A percentile compares a stretch with the other conserved stretches of the same genome.
Evolutionary conservation across 2,113 vertebrate genomes (phyloP).

Genomic region (Hiodon alosoides): DNA sequence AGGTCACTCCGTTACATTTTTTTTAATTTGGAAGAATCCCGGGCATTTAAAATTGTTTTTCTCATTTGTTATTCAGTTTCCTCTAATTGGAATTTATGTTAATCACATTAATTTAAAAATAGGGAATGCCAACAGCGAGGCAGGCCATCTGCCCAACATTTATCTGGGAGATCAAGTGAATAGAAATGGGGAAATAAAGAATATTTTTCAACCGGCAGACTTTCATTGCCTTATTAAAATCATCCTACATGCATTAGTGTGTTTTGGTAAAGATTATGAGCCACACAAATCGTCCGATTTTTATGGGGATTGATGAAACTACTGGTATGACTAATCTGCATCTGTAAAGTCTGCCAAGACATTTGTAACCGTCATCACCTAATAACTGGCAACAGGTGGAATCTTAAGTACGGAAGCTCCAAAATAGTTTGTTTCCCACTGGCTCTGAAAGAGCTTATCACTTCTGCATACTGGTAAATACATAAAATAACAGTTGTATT

Average conservation of each 20-base stretch:
- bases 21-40: no score
- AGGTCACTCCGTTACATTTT: no score
- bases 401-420: not conserved
- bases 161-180: not conserved
- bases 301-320: constrained; percentile 1
- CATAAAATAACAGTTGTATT: not conserved
- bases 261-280: not conserved
- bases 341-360: not conserved
- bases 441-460: not conserved
- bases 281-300: not conserved
- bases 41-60: no score
- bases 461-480: not conserved
- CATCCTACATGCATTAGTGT: constrained; percentile 2
- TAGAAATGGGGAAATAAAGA: not conserved
- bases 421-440: not conserved
- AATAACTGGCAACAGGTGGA: constrained; percentile 19
- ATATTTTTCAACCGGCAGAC: constrained; percentile 1
- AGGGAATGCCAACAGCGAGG: not conserved
- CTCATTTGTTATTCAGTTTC: no score
- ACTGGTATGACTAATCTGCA: not conserved
- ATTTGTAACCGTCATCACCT: constrained; percentile 18
- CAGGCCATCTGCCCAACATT: not conserved
- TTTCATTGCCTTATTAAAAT: not conserved
- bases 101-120: not conserved
- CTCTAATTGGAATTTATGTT: no score